Conservation (phyloP, 2,113 vertebrate species). For the Ramphastos sulfuratus region DNA sequence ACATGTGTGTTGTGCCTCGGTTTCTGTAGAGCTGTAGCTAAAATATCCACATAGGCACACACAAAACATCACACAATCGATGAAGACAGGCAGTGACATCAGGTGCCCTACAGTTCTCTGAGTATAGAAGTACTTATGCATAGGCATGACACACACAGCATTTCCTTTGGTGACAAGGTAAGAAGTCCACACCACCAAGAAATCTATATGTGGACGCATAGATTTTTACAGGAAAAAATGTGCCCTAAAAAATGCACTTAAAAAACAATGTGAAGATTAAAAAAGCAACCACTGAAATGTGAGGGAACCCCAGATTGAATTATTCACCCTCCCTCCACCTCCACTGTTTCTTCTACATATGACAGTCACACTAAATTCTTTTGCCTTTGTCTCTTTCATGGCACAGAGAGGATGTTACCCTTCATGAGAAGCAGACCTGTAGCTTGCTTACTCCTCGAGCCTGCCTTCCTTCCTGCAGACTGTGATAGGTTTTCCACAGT, state of each 20-base stretch:
- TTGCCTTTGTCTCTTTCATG: neutral
- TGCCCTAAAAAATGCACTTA: neutral
- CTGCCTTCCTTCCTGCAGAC: neutral
- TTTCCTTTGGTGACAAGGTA: neutral
- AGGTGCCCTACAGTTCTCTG: neutral
- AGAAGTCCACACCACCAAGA: neutral
- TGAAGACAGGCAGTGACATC: neutral
- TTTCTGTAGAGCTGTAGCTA: neutral
- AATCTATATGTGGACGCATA: accelerated
- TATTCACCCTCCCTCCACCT: neutral
- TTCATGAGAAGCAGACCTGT: neutral
- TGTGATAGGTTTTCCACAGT: neutral
- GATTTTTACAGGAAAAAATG: neutral
- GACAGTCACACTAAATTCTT: too few species aligned
- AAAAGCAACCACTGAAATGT: neutral
- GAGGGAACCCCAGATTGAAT: neutral
- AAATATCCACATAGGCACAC: neutral
- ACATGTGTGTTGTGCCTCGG: neutral
- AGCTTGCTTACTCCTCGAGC: neutral
- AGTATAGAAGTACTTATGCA: neutral
- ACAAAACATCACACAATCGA: neutral
- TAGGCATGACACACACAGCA: accelerated
- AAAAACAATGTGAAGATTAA: neutral
- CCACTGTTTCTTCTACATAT: neutral
- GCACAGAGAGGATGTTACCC: neutral